phyloP scores from a whole-genome alignment of 2,888 invertebrate genomes.

The Lepidochitona cinerea region DNA sequence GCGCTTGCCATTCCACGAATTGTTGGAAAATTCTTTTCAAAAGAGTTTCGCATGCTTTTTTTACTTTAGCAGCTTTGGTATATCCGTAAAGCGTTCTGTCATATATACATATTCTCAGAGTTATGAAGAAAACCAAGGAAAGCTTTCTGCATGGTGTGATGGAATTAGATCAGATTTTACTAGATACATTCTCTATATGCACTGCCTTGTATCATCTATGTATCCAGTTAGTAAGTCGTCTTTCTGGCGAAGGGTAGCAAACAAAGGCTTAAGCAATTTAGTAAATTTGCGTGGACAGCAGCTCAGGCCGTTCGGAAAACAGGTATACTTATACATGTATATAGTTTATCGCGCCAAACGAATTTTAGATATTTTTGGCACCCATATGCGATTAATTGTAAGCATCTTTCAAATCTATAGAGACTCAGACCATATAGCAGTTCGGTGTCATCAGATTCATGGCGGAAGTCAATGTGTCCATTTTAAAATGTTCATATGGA shows the following conservation, averaged over 20 bases:
- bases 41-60: slow-evolving; percentile 13
- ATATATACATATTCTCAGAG: slow-evolving; percentile 5
- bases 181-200: slow-evolving; percentile 10
- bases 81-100: slow-evolving; percentile 14
- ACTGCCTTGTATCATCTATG: slow-evolving; percentile 23
- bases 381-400: slow-evolving; percentile 20
- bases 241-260: background rate
- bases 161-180: slow-evolving; percentile 22
- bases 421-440: slow-evolving; percentile 30
- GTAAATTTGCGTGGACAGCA: background rate
- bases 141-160: background rate
- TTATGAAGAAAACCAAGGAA: background rate
- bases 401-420: slow-evolving; percentile 27
- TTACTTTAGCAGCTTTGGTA: slow-evolving; percentile 10
- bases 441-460: slow-evolving; percentile 17
- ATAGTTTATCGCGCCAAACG: slow-evolving; percentile 17
- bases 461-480: slow-evolving; percentile 33
- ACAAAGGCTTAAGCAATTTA: background rate
- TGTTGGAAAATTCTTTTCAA: slow-evolving; percentile 2
- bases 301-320: slow-evolving; percentile 25
- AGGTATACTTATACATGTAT: slow-evolving; percentile 18
- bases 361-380: slow-evolving; percentile 25
- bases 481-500: slow-evolving; percentile 32
- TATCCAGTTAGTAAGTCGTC: slow-evolving; percentile 7
- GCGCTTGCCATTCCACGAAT: slow-evolving; percentile 22